These are phyloP conservation scores for Oryzias melastigma DNA, from an alignment of 2,113 vertebrate species.

Conservation along the genomic window DNA sequence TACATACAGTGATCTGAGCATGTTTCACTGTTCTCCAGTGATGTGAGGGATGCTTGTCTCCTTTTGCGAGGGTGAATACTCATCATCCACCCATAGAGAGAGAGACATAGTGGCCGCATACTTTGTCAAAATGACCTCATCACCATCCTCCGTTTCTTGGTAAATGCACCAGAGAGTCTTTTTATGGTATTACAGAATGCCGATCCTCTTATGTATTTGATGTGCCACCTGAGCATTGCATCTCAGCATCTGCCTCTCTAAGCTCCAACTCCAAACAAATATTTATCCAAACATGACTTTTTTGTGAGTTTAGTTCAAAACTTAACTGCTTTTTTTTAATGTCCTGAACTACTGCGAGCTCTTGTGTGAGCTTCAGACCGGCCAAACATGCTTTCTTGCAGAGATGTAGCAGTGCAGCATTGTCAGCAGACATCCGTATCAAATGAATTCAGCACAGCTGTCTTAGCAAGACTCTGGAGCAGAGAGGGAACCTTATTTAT, in stretches of 20 bases:
- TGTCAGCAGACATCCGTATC: slow-evolving; percentile 74
- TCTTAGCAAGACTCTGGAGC: slow-evolving; percentile 63
- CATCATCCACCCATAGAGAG: slow-evolving; percentile 6
- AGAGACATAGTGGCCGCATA: slow-evolving; percentile 5
- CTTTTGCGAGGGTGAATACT: slow-evolving; percentile 22
- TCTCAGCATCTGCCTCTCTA: slow-evolving; percentile 20
- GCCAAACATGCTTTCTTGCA: slow-evolving; percentile 60
- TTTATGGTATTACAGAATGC: slow-evolving; percentile 36
- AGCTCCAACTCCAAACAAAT: slow-evolving; percentile 2
- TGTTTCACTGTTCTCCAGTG: slow-evolving; percentile 38
- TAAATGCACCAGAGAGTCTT: slow-evolving; percentile 56
- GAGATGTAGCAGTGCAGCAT: slow-evolving; percentile 65
- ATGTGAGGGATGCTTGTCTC: slow-evolving; percentile 43
- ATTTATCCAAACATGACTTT: slow-evolving; percentile 15
- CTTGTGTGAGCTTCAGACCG: slow-evolving; percentile 49
- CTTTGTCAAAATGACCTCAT: slow-evolving; percentile 63
- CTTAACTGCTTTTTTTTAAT: slow-evolving; percentile 40
- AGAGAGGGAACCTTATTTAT: slow-evolving; percentile 57
- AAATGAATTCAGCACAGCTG: slow-evolving; percentile 78
- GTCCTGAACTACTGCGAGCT: slow-evolving; percentile 35
- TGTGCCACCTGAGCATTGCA: slow-evolving; percentile 16
- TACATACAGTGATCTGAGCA: slow-evolving; percentile 62
- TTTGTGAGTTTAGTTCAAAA: slow-evolving; percentile 32
- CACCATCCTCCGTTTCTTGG: slow-evolving; percentile 47
- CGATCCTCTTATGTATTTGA: slow-evolving; percentile 36